Percentiles rank a stretch among this genome's conserved stretches.
Evolutionary conservation across 2,113 vertebrate species (phyloP).

Genomic region (Columba janthina): DNA sequence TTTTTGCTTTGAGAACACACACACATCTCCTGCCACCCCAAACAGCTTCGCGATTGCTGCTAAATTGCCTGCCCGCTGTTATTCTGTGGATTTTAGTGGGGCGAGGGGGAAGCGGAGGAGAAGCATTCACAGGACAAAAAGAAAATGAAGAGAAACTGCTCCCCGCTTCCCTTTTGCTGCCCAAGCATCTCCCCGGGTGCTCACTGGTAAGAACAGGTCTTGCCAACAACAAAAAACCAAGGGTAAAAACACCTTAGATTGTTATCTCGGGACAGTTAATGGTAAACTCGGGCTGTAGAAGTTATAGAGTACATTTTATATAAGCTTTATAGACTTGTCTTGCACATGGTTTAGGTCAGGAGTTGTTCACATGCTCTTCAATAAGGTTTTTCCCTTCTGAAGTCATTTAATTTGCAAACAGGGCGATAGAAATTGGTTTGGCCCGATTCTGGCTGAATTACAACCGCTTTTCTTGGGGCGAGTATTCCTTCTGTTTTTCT

Average conservation of each 20-base stretch:
- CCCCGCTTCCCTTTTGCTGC: not conserved
- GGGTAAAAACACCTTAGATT: accelerated
- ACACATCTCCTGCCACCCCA: not conserved
- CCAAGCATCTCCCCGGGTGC: accelerated
- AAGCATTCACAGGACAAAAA: not conserved
- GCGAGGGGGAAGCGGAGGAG: not conserved
- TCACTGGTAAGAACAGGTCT: accelerated
- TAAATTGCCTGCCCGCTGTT: not conserved
- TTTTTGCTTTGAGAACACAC: not conserved
- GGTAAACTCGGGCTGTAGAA: accelerated
- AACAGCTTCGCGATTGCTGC: slow-evolving; percentile 5
- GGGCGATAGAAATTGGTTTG: not conserved
- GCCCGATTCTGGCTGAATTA: not conserved
- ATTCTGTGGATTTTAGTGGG: not conserved
- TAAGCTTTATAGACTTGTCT: accelerated
- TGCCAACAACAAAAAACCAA: not conserved
- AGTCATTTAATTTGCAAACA: not conserved
- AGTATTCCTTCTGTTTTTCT: not conserved
- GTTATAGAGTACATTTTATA: not conserved
- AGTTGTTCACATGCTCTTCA: not conserved
- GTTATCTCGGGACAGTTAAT: not conserved
- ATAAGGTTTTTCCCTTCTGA: not conserved
- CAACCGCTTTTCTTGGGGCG: not conserved
- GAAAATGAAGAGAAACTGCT: not conserved
- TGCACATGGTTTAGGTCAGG: accelerated